Base-by-base conservation (phyloP, 2,888 invertebrate species). In the Oxycera nigricornis region DNA sequence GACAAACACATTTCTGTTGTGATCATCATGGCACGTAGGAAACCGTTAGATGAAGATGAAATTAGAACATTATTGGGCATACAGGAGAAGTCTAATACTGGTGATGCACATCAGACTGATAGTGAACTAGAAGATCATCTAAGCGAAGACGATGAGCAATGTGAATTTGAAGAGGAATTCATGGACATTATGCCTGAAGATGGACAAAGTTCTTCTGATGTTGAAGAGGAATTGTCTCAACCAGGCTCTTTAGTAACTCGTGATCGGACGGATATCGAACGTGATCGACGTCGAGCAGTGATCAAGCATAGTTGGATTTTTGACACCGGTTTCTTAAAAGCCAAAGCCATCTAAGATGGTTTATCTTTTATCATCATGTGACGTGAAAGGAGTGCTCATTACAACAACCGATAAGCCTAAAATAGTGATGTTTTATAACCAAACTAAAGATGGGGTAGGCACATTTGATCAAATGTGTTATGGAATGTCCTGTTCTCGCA, bases 131-230 rank as follows among this genome's bases (percentile, higher is more conserved):
- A n/a, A 50, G 50, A 50, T 50, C 50, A 50, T 50, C 17, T 14
- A 50, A 50, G 50, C 50, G 50, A 50, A n/a, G 50, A 50, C 50
- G 50, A 50, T 50, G 50, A n/a, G 9, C 50, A 50, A 50, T n/a
- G 50, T 14, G 50, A 50, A 11, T n/a, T 50, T 50, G 50, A 50
- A 50, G 50, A 50, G 11, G 50, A 50, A 50, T 50, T 50, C 50
- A 50, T 50, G 11, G 50, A 50, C 17, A 50, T 50, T 50, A n/a
- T 50, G 6, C 50, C 17, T 50, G 50, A 50, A 50, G 17, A 50
- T 50, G 4, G 9, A 50, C 1, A 50, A 14, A 14, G 50, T 14
- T n/a, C 17, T 50, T 50, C 17, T 50, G 17, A 50, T 14, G 17
- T 6, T 50, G n/a, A 9, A 50, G 17, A 50, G 50, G 50, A 50